A percentile compares a stretch with the other conserved stretches of the same genome.
These are phyloP conservation scores for Oscheius onirici DNA, from an alignment of 2,888 invertebrate genomes.

Conservation along the genomic window DNA sequence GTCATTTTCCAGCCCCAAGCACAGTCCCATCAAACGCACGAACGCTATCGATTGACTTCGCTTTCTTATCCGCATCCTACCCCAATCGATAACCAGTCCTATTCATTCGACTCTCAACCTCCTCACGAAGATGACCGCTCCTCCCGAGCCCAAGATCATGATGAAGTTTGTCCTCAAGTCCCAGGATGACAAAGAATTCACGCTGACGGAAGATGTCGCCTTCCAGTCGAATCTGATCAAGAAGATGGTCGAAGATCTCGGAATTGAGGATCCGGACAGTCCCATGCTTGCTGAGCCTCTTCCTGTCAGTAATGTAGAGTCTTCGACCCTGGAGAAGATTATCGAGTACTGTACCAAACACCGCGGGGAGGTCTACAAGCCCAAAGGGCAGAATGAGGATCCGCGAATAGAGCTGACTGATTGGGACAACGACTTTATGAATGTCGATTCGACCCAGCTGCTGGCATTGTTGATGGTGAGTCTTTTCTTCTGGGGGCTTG, in stretches of 20 bases:
- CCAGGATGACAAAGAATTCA: background rate
- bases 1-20: background rate
- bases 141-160: background rate
- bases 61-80: background rate
- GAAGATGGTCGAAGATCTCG: slow-evolving; percentile 21
- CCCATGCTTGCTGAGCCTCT: slow-evolving; percentile 8
- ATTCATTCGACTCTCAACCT: background rate
- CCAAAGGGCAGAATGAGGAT: slow-evolving; percentile 14
- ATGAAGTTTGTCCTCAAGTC: background rate
- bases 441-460: slow-evolving; percentile 9
- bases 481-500: background rate
- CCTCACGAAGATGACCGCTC: background rate
- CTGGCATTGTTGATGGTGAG: slow-evolving; percentile 9
- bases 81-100: background rate
- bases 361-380: background rate
- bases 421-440: slow-evolving; percentile 7
- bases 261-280: background rate
- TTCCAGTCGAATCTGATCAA: slow-evolving; percentile 19
- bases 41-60: background rate
- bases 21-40: background rate
- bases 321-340: slow-evolving; percentile 7
- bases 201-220: slow-evolving; percentile 2
- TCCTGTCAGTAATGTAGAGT: background rate
- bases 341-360: slow-evolving; percentile 22
- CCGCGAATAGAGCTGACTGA: slow-evolving; percentile 1